Evolutionary conservation across 2,888 invertebrate species (phyloP).

Genomic region (Trachelus stipa): DNA sequence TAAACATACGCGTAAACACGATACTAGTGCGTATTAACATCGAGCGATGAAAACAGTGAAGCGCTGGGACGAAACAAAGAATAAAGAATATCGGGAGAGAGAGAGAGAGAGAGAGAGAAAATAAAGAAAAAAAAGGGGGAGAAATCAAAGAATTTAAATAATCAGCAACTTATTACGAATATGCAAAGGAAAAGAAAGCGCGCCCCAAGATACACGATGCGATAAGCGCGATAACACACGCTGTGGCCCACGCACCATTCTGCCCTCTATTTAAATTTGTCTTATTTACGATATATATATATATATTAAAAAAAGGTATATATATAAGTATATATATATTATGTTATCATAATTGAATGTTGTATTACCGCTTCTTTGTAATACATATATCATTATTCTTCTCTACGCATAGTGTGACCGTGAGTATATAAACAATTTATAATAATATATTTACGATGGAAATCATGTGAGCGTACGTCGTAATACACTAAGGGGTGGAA

Average conservation of each 20-base stretch:
- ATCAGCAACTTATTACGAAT: not conserved
- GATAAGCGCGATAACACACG: conserved; percentile 27
- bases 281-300: conserved; percentile 25
- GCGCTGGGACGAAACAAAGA: not conserved
- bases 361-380: conserved; percentile 65
- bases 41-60: not conserved
- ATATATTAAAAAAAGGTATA: conserved; percentile 24
- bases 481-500: conserved; percentile 5
- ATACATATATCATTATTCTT: conserved; percentile 48
- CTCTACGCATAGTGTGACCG: conserved; percentile 45
- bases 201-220: conserved; percentile 2
- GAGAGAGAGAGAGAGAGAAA: not conserved
- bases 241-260: conserved; percentile 31
- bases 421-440: conserved; percentile 37
- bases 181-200: conserved; percentile 5
- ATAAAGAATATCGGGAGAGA: not conserved
- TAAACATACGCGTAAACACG: not conserved
- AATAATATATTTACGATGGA: conserved; percentile 19
- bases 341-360: conserved; percentile 62
- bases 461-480: conserved; percentile 22
- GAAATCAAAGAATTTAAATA: not conserved
- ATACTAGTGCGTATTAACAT: not conserved
- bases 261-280: conserved; percentile 27
- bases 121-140: not conserved
- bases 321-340: conserved; percentile 45